Base-by-base conservation (phyloP, 2,888 invertebrate species). In the Yponomeuta evonymella region DNA sequence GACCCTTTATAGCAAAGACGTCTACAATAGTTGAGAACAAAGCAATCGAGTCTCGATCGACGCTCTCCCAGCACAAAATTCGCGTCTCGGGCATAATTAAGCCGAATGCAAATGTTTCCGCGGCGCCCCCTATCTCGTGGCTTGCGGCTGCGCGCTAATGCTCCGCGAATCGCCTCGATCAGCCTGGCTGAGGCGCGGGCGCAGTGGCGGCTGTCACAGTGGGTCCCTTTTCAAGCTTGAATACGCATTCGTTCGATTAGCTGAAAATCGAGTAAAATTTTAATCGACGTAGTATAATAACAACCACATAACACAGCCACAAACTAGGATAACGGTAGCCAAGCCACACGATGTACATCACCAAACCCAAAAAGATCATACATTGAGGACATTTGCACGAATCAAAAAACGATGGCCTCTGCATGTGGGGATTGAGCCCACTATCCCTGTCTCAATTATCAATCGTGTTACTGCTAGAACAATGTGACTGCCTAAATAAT, bases 71-170 rank as follows among this genome's bases (percentile, higher is more conserved):
- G 51, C 51, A 12, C 51, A 15, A 71, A 70, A 48, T 78, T 79
- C 76, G 79, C 78, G 78, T 80, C 81, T 79, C 73, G 74, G 82
- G 82, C 83, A 84, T 85, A 85, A 86, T 85, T 81, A 83, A 80
- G 79, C 75, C 77, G 76, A 79, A 76, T 79, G 80, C 79, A 76
- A 80, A 77, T 78, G 78, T 58, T 69, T 79, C 76, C 76, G 79
- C 78, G 75, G 74, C 76, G 75, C 77, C 78, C 73, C 74, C 73
- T 82, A 85, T 84, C 83, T 81, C 79, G 79, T 72, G 75, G 83
- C 87, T 83, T 75, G 76, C 70, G 85, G 87, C 84, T 70, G 63
- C 73, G 75, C 77, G 79, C 81, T 84, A 84, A 85, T 84, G 84
- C 81, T 65, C n/a, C 36, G 64, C 58, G 29, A 63, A 48, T 65